Percentiles rank a stretch among this genome's conserved stretches.
Conservation (phyloP, 2,113 vertebrate species). For the Nycticryphes semicollaris region DNA sequence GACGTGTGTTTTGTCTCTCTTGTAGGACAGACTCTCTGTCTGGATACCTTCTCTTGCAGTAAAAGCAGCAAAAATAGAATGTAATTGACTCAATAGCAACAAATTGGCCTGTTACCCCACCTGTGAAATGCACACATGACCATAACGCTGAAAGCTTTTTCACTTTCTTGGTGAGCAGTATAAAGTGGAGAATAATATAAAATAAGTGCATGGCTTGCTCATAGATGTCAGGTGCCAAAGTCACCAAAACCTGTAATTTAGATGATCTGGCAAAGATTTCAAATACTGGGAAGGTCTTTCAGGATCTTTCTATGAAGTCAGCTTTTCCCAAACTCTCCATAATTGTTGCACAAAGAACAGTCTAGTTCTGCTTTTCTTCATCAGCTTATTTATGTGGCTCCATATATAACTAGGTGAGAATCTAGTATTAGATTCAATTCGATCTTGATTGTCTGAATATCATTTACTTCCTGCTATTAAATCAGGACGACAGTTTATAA, state of each 20-base stretch:
- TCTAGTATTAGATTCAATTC: neutral
- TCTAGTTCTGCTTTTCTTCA: neutral
- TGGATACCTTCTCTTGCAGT: neutral
- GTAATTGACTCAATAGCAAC: neutral
- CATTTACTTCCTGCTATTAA: neutral
- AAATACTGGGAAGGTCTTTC: neutral
- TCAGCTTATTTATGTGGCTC: neutral
- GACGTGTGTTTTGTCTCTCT: neutral
- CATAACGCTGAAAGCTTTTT: neutral
- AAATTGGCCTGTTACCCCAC: neutral
- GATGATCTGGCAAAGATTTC: neutral
- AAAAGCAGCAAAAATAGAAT: neutral
- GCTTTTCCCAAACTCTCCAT: neutral
- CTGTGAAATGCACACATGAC: neutral
- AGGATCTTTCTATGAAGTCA: neutral
- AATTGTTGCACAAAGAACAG: neutral
- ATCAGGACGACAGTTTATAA: neutral
- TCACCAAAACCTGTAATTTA: neutral
- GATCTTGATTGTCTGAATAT: neutral
- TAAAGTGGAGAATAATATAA: neutral
- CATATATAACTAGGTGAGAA: neutral
- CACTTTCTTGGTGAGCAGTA: neutral
- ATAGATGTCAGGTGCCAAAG: neutral
- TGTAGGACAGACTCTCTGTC: neutral
- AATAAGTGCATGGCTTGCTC: neutral